Percentiles rank a stretch among this genome's conserved stretches.
These are phyloP conservation scores for Borostomias antarcticus DNA, from an alignment of 2,797 vertebrate species.

Conservation along the genomic window DNA sequence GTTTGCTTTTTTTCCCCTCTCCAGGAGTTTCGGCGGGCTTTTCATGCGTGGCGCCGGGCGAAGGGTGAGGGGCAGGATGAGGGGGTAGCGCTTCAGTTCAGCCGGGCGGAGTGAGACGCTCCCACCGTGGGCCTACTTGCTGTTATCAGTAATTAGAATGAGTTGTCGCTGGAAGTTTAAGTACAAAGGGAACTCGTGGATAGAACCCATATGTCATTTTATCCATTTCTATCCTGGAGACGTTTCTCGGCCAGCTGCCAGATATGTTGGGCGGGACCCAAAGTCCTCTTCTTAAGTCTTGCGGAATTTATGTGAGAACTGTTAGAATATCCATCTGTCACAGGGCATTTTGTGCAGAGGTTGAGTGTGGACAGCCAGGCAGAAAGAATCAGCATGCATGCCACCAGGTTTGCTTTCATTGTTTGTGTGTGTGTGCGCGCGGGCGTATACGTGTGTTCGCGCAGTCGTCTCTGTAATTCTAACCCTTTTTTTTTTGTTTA, in stretches of 20 bases:
- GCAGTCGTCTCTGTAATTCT: slow-evolving; percentile 32
- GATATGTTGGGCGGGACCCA: background rate
- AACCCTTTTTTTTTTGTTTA: slow-evolving; percentile 26
- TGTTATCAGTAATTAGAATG: background rate
- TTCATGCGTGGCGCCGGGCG: background rate
- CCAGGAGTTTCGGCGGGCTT: background rate
- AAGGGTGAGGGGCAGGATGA: background rate
- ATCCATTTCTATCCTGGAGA: background rate
- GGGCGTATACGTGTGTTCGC: background rate
- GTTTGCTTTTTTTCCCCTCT: slow-evolving; percentile 27
- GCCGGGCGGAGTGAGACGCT: background rate
- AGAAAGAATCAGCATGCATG: background rate
- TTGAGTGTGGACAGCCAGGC: background rate
- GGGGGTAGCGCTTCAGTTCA: background rate
- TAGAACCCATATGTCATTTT: background rate
- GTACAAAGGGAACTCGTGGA: background rate
- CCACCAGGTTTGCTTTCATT: background rate
- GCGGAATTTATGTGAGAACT: background rate
- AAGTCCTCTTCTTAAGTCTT: background rate
- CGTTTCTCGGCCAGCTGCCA: background rate
- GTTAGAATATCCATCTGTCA: background rate
- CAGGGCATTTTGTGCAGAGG: background rate
- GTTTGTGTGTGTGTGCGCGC: background rate
- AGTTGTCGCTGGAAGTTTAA: background rate
- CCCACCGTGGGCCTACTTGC: background rate